These are phyloP conservation scores for Chymomyza fuscimana DNA, from an alignment of 2,888 invertebrate genomes.

Conservation along the genomic window DNA sequence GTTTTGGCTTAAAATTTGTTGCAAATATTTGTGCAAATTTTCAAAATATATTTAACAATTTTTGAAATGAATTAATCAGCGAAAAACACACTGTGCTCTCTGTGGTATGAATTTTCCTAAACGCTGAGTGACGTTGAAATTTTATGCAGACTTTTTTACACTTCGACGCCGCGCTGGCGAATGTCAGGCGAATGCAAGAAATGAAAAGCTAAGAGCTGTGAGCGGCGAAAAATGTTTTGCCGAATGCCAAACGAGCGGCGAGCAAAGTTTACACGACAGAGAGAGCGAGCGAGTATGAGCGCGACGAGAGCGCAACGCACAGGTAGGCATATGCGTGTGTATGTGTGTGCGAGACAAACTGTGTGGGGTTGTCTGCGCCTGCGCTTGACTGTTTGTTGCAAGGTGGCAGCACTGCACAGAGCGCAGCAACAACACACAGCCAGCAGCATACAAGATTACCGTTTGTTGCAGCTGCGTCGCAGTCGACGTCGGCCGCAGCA, in stretches of 20 bases:
- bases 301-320: slow-evolving; percentile 10
- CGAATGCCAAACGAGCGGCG: slow-evolving; percentile 3
- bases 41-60: background rate
- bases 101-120: background rate
- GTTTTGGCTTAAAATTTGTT: background rate
- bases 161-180: slow-evolving; percentile 70
- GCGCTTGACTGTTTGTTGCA: background rate
- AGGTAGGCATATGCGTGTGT: slow-evolving; percentile 15
- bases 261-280: slow-evolving; percentile 25
- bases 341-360: background rate
- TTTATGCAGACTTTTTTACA: slow-evolving; percentile 60
- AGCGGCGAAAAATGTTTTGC: slow-evolving; percentile 25
- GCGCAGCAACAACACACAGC: background rate
- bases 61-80: no score
- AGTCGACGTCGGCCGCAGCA: background rate
- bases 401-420: background rate
- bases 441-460: background rate
- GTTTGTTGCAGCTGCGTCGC: background rate
- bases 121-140: slow-evolving; percentile 26
- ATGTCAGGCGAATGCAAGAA: slow-evolving; percentile 70
- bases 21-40: background rate
- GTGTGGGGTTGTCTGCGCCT: background rate
- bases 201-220: slow-evolving; percentile 62
- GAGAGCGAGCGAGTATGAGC: slow-evolving; percentile 13
- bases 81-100: background rate